Conservation (phyloP, 2,888 invertebrate genomes). For the Cryptophagus acutangulus region DNA sequence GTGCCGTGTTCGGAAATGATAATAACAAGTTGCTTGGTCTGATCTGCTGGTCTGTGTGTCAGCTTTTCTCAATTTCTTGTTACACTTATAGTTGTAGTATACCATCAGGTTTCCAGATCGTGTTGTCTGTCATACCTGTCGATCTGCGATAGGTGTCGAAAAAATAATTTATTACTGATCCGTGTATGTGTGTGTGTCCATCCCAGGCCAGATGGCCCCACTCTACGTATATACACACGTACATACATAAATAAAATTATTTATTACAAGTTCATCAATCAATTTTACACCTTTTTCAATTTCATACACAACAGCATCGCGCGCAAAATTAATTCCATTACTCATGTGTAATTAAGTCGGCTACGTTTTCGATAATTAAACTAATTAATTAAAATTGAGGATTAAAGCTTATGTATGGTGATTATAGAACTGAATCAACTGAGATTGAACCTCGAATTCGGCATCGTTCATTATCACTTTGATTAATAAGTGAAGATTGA, state of each 20-base stretch:
- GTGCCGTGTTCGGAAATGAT: conserved; percentile 34
- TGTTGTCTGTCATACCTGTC: conserved; percentile 17
- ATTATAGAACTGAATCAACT: no score
- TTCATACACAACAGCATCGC: background rate
- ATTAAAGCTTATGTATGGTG: no score
- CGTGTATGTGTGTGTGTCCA: no score
- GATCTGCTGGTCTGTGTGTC: conserved; percentile 24
- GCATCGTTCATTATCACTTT: no score
- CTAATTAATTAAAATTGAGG: no score
- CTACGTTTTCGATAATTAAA: no score
- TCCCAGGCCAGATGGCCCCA: conserved; percentile 22
- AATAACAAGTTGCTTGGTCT: conserved; percentile 28
- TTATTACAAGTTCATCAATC: conserved; percentile 10
- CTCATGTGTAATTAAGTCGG: no score
- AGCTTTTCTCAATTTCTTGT: conserved; percentile 25
- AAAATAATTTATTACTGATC: conserved; percentile 23
- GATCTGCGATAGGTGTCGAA: conserved; percentile 19
- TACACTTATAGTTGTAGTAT: conserved; percentile 19
- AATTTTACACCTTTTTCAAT: background rate
- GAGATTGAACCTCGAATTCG: no score
- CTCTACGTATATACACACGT: no score
- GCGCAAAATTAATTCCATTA: background rate
- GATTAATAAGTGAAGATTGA: no score
- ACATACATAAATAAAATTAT: conserved; percentile 19
- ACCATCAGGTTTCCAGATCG: no score